Conservation (phyloP, 2,113 vertebrate genomes). For the Brienomyrus longianalis region DNA sequence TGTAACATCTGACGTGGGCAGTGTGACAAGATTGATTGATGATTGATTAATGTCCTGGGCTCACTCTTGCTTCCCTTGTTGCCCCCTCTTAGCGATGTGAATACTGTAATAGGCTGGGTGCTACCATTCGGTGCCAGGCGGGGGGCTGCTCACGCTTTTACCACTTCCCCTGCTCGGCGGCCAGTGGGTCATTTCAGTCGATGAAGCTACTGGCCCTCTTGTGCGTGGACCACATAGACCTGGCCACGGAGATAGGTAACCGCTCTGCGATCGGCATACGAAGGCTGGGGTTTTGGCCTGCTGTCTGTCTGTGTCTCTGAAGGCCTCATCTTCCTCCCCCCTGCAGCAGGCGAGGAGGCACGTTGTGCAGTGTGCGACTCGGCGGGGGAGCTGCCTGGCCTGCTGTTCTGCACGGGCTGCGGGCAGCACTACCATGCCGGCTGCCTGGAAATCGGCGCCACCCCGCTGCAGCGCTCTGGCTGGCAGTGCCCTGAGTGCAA, state of each 20-base stretch:
- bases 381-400: slow-evolving; percentile 71
- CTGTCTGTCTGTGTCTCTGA: not conserved
- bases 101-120: slow-evolving; percentile 85
- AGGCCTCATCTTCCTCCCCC: not conserved
- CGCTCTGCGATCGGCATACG: not conserved
- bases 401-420: slow-evolving; percentile 86
- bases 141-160: slow-evolving; percentile 82
- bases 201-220: slow-evolving; percentile 82
- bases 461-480: slow-evolving; percentile 80
- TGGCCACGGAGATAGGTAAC: slow-evolving; percentile 77
- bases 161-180: slow-evolving; percentile 92
- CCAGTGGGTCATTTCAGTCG: slow-evolving; percentile 89
- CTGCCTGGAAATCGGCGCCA: slow-evolving; percentile 80
- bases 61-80: not conserved
- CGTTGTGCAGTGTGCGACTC: slow-evolving; percentile 77
- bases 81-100: slow-evolving; percentile 72
- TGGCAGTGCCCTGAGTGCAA: slow-evolving; percentile 97
- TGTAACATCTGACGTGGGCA: not conserved
- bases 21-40: not conserved
- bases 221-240: slow-evolving; percentile 80
- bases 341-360: slow-evolving; percentile 74
- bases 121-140: slow-evolving; percentile 86
- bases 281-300: not conserved
- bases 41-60: not conserved
- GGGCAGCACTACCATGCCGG: slow-evolving; percentile 90